Evolutionary conservation across 2,797 vertebrate species (phyloP), one percentile per base, ranked within the genome.

Genomic region (Luscinia megarhynchos): DNA sequence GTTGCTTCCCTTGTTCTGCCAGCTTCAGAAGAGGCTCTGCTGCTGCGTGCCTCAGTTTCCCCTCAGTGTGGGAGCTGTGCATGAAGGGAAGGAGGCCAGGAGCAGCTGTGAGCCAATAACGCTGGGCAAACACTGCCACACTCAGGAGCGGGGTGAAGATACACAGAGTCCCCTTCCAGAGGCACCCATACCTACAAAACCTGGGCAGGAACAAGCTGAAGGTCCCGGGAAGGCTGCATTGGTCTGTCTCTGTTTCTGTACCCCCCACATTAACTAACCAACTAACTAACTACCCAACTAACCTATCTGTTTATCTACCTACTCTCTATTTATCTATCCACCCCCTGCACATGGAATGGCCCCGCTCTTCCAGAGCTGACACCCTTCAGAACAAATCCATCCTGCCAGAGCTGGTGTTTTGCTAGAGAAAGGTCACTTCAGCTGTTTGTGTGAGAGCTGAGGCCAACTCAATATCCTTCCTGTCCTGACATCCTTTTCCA

Each of bases 71-170:
- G 70, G 63, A 77, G 83, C 69, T 53, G 5, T 10, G 80, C 22
- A 1, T 1, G 38, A 18, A 59, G 50, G 67, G 83, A 59, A 68
- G 74, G 77, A 36, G 74, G 4, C 23, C 78, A 67, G 69, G 91
- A 84, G 73, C 63, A 51, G 68, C 21, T 72, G 81, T 9, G 68
- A 29, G 93, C 45, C 77, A 93, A 38, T 63, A 94, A 96, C 50
- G 5, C 93, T 96, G 95, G 91, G 95, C 87, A 91, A 89, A 97
- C 32, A 94, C 67, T 97, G 95, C 95, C 95, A 96, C 95, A 79
- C 95, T 84, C 94, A 96, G 95, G 96, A 95, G 16, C 19, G 61
- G 94, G 87, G 74, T 17, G 92, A 96, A 94, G 94, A 95, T 94
- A 96, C 94, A 95, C 59, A 14, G 69, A 63, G 83, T 77, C 18